Percentiles rank a stretch among this genome's conserved stretches.
phyloP scores from a whole-genome alignment of 53 echinoderm and acorn worm species.

The Holothuria leucospilota region DNA sequence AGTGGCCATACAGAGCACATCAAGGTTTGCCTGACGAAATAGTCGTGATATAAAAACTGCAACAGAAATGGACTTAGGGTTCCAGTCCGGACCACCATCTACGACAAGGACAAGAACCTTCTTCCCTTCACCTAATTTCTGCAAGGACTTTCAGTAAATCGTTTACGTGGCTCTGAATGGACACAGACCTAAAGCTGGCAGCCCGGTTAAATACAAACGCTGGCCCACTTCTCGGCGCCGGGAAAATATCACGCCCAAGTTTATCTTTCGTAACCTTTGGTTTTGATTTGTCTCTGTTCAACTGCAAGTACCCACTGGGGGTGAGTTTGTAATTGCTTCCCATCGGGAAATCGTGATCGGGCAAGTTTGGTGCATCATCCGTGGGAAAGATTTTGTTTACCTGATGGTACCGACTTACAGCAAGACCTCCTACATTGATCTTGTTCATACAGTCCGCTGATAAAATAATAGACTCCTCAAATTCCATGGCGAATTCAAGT shows the following conservation, averaged over 20 bases:
- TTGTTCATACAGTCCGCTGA: not conserved
- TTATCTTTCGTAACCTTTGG: no score
- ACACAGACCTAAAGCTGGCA: constrained; percentile 28
- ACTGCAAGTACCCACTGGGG: not conserved
- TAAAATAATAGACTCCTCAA: not conserved
- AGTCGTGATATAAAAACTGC: constrained; percentile 6
- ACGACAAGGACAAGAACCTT: constrained; percentile 7
- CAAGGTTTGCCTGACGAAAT: constrained; percentile 33
- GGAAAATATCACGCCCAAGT: constrained; percentile 2
- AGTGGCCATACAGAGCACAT: constrained; percentile 45
- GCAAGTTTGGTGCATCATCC: no score
- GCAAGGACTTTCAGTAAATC: constrained; percentile 2
- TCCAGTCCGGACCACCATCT: constrained; percentile 64
- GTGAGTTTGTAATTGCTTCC: constrained; percentile 8
- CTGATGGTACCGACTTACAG: no score
- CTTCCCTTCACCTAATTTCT: not conserved
- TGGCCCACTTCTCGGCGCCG: constrained; percentile 27
- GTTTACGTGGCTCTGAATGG: constrained; percentile 53
- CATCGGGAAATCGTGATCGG: no score
- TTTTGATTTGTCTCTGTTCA: not conserved
- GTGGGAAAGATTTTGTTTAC: no score
- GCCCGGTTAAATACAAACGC: constrained; percentile 12
- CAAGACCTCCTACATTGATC: no score
- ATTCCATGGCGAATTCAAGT: constrained; percentile 19
- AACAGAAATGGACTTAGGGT: constrained; percentile 41